Evolutionary conservation across 2,113 vertebrate species (phyloP).

Genomic region (Microtus ochrogaster): DNA sequence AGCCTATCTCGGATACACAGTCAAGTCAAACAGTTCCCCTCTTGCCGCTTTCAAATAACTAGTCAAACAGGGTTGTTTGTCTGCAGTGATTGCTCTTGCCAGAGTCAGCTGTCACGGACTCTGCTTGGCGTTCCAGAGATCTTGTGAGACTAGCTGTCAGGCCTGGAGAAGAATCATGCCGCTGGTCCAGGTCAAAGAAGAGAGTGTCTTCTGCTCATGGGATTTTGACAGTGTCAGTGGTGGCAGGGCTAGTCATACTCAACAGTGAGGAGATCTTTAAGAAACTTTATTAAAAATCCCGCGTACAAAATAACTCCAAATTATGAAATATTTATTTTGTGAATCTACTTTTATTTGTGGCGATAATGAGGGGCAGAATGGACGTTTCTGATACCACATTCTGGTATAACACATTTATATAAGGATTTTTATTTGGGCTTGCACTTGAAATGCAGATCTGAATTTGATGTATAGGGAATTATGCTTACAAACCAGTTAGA

Average conservation of each 20-base stretch:
- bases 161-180: slow-evolving; percentile 54
- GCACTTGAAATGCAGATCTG: slow-evolving; percentile 10
- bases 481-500: not conserved
- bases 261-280: slow-evolving; percentile 1
- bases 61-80: slow-evolving; percentile 57
- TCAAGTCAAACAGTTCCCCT: slow-evolving; percentile 30
- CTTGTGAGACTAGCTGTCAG: slow-evolving; percentile 74
- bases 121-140: slow-evolving; percentile 27
- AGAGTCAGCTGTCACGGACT: slow-evolving; percentile 60
- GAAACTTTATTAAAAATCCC: slow-evolving; percentile 39
- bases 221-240: slow-evolving; percentile 54
- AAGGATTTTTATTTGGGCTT: not conserved
- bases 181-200: slow-evolving; percentile 65
- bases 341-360: not conserved
- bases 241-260: slow-evolving; percentile 43
- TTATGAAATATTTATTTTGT: slow-evolving; percentile 50
- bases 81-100: slow-evolving; percentile 2
- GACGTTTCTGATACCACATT: slow-evolving; percentile 41
- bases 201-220: slow-evolving; percentile 18
- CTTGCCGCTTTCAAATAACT: slow-evolving; percentile 46
- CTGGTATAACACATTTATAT: not conserved
- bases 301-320: not conserved
- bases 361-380: not conserved
- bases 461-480: not conserved
- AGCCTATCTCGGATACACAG: not conserved